phyloP scores from a whole-genome alignment of 1,140 invertebrate species.

The Drosophila triauraria region DNA sequence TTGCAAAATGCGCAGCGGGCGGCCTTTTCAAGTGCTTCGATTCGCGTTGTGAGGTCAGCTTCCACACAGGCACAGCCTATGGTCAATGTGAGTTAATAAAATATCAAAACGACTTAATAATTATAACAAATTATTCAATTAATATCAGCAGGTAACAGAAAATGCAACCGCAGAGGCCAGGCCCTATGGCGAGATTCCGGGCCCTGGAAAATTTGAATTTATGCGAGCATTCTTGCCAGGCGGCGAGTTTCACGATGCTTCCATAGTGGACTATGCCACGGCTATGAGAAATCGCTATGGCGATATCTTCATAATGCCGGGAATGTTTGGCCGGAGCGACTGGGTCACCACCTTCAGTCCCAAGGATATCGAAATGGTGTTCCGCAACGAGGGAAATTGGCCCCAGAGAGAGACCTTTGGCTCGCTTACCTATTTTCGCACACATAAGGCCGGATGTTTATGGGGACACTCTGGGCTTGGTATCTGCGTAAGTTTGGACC shows the following conservation, averaged over 20 bases:
- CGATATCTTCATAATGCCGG: slow-evolving; percentile 64
- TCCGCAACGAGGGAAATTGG: slow-evolving; percentile 74
- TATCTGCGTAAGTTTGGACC: not conserved
- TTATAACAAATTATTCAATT: not conserved
- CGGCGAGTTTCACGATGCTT: slow-evolving; percentile 49
- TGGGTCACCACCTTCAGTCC: slow-evolving; percentile 50
- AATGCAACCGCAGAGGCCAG: slow-evolving; percentile 5
- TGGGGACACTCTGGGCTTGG: slow-evolving; percentile 5
- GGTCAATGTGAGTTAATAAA: slow-evolving; percentile 1
- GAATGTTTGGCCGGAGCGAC: slow-evolving; percentile 63
- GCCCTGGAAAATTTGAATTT: slow-evolving; percentile 48
- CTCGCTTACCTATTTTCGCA: slow-evolving; percentile 56
- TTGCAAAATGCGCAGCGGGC: slow-evolving; percentile 10
- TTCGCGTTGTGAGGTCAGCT: not conserved
- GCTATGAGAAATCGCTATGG: slow-evolving; percentile 56
- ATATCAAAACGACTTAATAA: not conserved
- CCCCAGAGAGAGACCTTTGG: slow-evolving; percentile 57
- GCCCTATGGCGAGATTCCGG: slow-evolving; percentile 48
- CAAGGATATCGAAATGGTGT: slow-evolving; percentile 64
- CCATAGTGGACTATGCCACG: slow-evolving; percentile 39
- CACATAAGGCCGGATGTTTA: slow-evolving; percentile 18
- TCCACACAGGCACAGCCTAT: not conserved
- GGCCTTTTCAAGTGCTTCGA: not conserved
- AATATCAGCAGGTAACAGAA: not conserved
- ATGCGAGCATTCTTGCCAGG: slow-evolving; percentile 59